Percentiles rank a stretch among this genome's conserved stretches.
phyloP scores from a whole-genome alignment of 1,140 invertebrate species.

The Ceratina japonica region DNA sequence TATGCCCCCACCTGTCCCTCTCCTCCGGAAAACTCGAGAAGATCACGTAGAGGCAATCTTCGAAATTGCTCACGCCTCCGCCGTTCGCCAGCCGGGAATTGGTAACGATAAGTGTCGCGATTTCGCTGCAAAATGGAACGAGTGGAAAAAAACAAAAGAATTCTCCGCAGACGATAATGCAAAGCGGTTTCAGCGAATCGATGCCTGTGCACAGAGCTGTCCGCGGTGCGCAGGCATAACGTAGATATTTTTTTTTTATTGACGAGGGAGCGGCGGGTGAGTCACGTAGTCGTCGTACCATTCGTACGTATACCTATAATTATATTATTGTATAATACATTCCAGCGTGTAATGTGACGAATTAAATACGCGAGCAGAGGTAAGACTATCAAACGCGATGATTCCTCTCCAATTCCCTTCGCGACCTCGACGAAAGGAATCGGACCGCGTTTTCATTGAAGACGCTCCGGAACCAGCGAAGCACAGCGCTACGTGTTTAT shows the following conservation, averaged over 20 bases:
- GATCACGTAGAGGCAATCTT: conserved; percentile 40
- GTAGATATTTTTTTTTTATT: not conserved
- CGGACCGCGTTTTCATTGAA: not conserved
- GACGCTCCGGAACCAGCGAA: not conserved
- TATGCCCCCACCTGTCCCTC: conserved; percentile 61
- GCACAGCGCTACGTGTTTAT: not conserved
- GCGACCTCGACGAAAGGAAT: not conserved
- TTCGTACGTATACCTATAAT: too few species aligned
- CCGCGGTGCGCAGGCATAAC: too few species aligned
- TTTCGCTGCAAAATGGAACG: conserved; percentile 25
- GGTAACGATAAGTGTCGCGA: conserved; percentile 6
- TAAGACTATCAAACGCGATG: too few species aligned
- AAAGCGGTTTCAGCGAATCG: not conserved
- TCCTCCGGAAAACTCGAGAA: conserved; percentile 13
- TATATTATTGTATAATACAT: not conserved
- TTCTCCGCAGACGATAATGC: too few species aligned
- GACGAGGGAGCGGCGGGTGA: not conserved
- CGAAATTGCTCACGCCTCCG: conserved; percentile 38
- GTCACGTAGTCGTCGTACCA: not conserved
- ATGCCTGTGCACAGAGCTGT: too few species aligned
- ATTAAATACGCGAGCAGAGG: conserved; percentile 21
- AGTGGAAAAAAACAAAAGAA: conserved; percentile 6
- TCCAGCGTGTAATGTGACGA: not conserved
- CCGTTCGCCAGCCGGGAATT: conserved; percentile 10
- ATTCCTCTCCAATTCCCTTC: too few species aligned